Percentiles rank a stretch among this genome's conserved stretches.
These are phyloP conservation scores for Microdon myrmicae DNA, from an alignment of 2,888 invertebrate genomes.

Conservation along the genomic window DNA sequence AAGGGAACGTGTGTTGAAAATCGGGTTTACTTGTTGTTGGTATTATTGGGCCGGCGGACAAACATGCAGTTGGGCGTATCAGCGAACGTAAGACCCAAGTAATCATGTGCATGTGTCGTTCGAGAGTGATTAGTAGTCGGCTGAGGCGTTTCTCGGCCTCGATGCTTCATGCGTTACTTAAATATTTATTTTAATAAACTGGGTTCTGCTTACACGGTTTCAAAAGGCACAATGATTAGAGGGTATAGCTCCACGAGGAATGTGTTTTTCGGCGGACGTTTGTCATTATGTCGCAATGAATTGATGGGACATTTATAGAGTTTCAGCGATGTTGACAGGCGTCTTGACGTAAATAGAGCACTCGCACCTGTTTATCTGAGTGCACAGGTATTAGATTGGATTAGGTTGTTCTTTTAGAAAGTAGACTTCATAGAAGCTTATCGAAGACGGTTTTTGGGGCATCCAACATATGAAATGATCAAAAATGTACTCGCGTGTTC, in stretches of 20 bases:
- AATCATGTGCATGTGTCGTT: conserved; percentile 6
- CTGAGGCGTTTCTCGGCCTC: conserved; percentile 23
- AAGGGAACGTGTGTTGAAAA: conserved; percentile 14
- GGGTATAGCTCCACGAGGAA: conserved; percentile 12
- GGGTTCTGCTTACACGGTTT: conserved; percentile 23
- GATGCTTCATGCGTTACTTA: conserved; percentile 25
- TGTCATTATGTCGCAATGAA: conserved; percentile 5
- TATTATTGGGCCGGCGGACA: conserved; percentile 1
- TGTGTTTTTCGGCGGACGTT: not conserved
- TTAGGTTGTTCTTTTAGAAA: not conserved
- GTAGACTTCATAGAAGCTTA: no score
- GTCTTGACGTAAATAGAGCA: conserved; percentile 17
- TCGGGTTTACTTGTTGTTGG: not conserved
- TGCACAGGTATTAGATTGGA: conserved; percentile 2
- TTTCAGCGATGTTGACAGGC: conserved; percentile 8
- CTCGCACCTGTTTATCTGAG: conserved; percentile 20
- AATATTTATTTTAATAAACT: conserved; percentile 38
- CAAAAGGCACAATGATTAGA: conserved; percentile 24
- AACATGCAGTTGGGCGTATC: not conserved
- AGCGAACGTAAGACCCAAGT: not conserved
- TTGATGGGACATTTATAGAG: conserved; percentile 18
- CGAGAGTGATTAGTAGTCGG: conserved; percentile 29
- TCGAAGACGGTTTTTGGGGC: no score
- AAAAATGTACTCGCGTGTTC: no score
- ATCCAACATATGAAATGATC: no score